A percentile compares a stretch with the other conserved stretches of the same genome.
Conservation (phyloP, 2,113 vertebrate genomes). For the Phaethornis superciliosus region DNA sequence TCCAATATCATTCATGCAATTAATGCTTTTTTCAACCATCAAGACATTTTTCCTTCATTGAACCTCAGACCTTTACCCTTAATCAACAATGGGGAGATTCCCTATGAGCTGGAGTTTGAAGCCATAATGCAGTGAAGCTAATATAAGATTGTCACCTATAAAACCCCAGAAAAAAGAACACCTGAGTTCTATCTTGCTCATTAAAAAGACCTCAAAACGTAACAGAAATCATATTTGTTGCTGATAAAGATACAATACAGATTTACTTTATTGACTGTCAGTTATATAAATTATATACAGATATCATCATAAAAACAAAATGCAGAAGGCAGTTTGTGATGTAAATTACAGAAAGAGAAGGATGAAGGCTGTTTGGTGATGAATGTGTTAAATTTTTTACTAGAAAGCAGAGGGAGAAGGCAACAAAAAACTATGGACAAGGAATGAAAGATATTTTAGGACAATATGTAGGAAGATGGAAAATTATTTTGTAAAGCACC, state of each 20-base stretch:
- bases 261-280: background rate
- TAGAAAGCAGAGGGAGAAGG: background rate
- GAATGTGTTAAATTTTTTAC: background rate
- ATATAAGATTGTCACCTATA: background rate
- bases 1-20: background rate
- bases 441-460: background rate
- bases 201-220: background rate
- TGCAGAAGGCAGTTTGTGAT: background rate
- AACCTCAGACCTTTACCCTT: background rate
- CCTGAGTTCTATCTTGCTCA: background rate
- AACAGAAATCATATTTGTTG: background rate
- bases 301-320: background rate
- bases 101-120: background rate
- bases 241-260: background rate
- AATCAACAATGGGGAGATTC: background rate
- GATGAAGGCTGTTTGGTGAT: background rate
- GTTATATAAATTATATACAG: background rate
- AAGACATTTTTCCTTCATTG: background rate
- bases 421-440: background rate
- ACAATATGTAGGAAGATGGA: background rate
- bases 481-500: background rate
- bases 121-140: background rate
- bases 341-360: background rate
- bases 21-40: background rate
- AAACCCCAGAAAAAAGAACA: background rate